Evolutionary conservation across 2,113 vertebrate species (phyloP).

Genomic region (Eira barbara): DNA sequence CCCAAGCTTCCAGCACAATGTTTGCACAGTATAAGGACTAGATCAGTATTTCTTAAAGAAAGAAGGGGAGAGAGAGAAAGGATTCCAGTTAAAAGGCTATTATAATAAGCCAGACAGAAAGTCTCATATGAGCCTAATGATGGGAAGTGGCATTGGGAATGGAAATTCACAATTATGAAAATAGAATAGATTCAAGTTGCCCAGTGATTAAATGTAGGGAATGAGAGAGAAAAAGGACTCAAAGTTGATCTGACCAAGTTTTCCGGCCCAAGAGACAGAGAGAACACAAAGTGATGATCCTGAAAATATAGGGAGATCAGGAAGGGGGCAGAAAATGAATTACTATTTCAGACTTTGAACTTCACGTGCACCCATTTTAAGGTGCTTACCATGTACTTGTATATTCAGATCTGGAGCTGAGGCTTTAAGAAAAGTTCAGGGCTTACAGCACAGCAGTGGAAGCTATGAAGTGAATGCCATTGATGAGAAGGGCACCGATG

Average conservation of each 20-base stretch:
- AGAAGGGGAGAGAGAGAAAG: background rate
- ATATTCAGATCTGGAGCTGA: background rate
- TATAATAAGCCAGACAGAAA: background rate
- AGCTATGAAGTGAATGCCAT: background rate
- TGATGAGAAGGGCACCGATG: background rate
- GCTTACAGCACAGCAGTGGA: too few species aligned
- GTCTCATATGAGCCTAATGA: background rate
- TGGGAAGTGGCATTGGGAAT: background rate
- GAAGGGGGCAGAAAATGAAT: background rate
- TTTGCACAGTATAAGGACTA: background rate
- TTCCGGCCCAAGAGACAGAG: background rate
- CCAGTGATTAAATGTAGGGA: background rate
- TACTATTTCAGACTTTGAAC: background rate
- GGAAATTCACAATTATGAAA: constrained; percentile 9
- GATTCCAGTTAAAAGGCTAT: background rate
- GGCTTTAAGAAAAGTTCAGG: background rate
- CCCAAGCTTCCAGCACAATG: background rate
- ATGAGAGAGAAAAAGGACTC: background rate
- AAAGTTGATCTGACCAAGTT: background rate
- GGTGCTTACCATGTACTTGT: background rate
- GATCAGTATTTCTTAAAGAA: background rate
- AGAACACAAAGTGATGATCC: background rate
- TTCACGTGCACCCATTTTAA: background rate
- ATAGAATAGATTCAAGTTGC: background rate
- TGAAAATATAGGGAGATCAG: background rate